Conservation (phyloP, 2,797 vertebrate genomes). For the Pygocentrus nattereri region DNA sequence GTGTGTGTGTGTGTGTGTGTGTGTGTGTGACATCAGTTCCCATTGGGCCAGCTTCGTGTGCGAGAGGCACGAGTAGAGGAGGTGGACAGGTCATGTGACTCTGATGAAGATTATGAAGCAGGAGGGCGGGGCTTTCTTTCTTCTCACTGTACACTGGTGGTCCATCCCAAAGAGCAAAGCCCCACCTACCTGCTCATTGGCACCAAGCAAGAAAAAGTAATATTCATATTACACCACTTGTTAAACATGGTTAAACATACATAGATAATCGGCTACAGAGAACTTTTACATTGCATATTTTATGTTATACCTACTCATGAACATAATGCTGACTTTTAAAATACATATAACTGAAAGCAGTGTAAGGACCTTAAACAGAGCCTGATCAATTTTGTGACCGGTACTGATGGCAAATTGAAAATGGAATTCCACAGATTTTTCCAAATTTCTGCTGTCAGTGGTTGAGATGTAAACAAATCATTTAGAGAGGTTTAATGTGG, state of each 20-base stretch:
- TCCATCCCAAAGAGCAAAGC: constrained; percentile 91
- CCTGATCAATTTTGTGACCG: too few relatives aligned
- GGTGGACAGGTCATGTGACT: constrained; percentile 95
- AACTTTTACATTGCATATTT: too few relatives aligned
- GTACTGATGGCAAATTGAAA: too few relatives aligned
- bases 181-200: constrained; percentile 95
- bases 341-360: too few relatives aligned
- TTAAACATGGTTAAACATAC: neutral
- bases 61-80: constrained; percentile 86
- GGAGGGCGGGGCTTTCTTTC: constrained; percentile 87
- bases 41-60: constrained; percentile 87
- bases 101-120: constrained; percentile 93
- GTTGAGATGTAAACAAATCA: too few relatives aligned
- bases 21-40: constrained; percentile 75
- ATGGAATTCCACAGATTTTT: too few relatives aligned
- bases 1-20: neutral
- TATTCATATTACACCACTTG: neutral
- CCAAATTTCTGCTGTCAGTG: too few relatives aligned
- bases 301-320: too few relatives aligned
- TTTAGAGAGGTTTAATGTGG: too few relatives aligned
- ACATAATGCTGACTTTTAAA: too few relatives aligned
- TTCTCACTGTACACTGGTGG: constrained; percentile 90
- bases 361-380: too few relatives aligned
- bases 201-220: constrained; percentile 95
- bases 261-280: too few relatives aligned